Percentiles rank a stretch among this genome's conserved stretches.
Conservation (phyloP, 2,797 vertebrate species). For the Sebastes elongatus region DNA sequence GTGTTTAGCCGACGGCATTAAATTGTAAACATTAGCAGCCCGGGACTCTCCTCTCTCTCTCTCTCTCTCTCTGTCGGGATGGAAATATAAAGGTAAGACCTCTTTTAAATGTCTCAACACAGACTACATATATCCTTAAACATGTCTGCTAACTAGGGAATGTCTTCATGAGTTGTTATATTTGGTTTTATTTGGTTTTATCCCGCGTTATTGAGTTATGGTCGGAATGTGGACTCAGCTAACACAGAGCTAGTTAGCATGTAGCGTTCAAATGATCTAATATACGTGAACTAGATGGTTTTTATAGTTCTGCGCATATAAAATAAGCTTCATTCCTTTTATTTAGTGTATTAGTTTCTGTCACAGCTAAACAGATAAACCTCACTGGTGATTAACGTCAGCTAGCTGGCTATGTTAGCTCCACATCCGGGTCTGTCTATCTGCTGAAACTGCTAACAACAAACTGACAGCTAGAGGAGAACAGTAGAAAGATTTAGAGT, state of each 20-base stretch:
- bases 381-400: not conserved
- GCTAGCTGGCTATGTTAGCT: not conserved
- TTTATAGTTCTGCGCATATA: not conserved
- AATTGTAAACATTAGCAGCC: constrained; percentile 63
- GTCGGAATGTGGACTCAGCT: not conserved
- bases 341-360: rapidly evolving
- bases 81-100: constrained; percentile 77
- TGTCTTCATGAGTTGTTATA: too few species aligned
- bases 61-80: constrained; percentile 44
- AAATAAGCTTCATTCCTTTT: rapidly evolving
- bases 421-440: constrained; percentile 7
- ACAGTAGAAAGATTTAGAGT: rapidly evolving
- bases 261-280: too few species aligned
- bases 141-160: not conserved
- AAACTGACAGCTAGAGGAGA: not conserved
- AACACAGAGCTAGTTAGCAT: not conserved
- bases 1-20: constrained; percentile 19
- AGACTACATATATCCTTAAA: not conserved
- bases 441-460: constrained; percentile 27
- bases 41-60: not conserved
- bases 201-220: not conserved
- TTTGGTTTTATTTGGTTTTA: not conserved
- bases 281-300: not conserved
- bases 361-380: rapidly evolving
- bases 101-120: rapidly evolving